phyloP scores from a whole-genome alignment of 2,113 vertebrate genomes.

The Stercorarius parasiticus region DNA sequence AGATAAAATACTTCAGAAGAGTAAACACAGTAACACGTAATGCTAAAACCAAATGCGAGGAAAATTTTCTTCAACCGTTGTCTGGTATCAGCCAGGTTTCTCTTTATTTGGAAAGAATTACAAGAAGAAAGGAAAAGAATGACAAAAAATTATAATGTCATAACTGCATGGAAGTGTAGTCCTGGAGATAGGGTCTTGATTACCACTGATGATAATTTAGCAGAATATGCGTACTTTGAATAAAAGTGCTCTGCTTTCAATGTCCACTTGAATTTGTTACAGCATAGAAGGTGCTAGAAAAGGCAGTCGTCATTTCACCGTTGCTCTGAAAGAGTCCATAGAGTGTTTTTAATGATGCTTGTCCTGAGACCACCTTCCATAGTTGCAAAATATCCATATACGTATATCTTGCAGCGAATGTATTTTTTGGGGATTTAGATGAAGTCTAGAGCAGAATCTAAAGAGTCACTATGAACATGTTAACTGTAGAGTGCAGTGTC shows the following conservation, averaged over 20 bases:
- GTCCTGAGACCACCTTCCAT: not conserved
- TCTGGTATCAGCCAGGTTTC: rapidly evolving
- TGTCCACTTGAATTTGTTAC: not conserved
- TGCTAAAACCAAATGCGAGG: not conserved
- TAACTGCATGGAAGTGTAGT: not conserved
- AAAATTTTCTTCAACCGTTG: not conserved
- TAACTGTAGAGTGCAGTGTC: not conserved
- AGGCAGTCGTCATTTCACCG: not conserved
- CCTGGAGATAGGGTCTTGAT: not conserved
- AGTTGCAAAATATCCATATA: not conserved
- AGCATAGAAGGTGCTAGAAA: not conserved
- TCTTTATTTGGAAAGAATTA: not conserved
- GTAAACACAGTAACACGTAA: not conserved
- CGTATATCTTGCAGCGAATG: not conserved
- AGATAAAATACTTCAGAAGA: not conserved
- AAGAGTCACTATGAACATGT: not conserved
- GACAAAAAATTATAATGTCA: not conserved
- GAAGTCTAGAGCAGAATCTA: not conserved
- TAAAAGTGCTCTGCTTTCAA: not conserved
- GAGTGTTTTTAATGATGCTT: not conserved
- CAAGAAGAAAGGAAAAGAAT: not conserved
- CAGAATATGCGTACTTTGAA: not conserved
- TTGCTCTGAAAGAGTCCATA: not conserved
- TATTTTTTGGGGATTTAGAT: not conserved
- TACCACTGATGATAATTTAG: not conserved